Evolutionary conservation across 2,113 vertebrate species (phyloP).

Genomic region (Colistium nudipinnis): DNA sequence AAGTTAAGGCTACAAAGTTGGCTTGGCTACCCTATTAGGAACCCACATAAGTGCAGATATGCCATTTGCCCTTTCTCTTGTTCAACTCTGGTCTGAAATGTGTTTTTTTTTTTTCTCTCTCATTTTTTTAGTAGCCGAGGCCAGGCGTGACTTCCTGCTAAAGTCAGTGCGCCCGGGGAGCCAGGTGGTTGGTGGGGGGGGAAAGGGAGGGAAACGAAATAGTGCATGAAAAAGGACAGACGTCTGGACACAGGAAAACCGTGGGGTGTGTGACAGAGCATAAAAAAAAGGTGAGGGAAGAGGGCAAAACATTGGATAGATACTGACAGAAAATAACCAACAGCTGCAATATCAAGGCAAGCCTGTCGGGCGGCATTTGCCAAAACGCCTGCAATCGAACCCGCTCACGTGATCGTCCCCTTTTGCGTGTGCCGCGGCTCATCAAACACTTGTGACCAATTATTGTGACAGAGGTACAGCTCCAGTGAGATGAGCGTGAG

Average conservation of each 20-base stretch:
- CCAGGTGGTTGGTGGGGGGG: slow-evolving; percentile 12
- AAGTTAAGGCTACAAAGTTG: slow-evolving; percentile 1
- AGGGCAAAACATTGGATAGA: slow-evolving; percentile 14
- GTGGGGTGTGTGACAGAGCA: slow-evolving; percentile 7
- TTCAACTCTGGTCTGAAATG: slow-evolving; percentile 39
- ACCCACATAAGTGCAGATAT: slow-evolving; percentile 7
- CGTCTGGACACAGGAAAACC: neutral
- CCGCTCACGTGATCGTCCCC: slow-evolving; percentile 36
- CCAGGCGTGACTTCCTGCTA: slow-evolving; percentile 43
- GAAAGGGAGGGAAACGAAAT: neutral
- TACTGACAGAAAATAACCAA: slow-evolving; percentile 36
- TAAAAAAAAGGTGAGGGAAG: slow-evolving; percentile 2
- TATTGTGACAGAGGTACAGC: slow-evolving; percentile 31
- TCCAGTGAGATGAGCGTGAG: slow-evolving; percentile 16
- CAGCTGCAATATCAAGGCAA: slow-evolving; percentile 17
- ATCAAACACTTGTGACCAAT: slow-evolving; percentile 47
- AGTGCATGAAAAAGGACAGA: neutral
- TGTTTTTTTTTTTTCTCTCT: slow-evolving; percentile 60
- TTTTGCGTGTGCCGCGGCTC: slow-evolving; percentile 32
- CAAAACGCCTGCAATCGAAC: slow-evolving; percentile 19
- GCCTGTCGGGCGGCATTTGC: slow-evolving; percentile 20
- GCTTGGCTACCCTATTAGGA: slow-evolving; percentile 14
- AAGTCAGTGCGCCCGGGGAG: slow-evolving; percentile 27
- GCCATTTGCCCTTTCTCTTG: slow-evolving; percentile 4
- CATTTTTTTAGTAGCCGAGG: slow-evolving; percentile 40